Evolutionary conservation across 2,113 vertebrate species (phyloP), one percentile per base, ranked within the genome.

Genomic region (Psilopogon haemacephalus): DNA sequence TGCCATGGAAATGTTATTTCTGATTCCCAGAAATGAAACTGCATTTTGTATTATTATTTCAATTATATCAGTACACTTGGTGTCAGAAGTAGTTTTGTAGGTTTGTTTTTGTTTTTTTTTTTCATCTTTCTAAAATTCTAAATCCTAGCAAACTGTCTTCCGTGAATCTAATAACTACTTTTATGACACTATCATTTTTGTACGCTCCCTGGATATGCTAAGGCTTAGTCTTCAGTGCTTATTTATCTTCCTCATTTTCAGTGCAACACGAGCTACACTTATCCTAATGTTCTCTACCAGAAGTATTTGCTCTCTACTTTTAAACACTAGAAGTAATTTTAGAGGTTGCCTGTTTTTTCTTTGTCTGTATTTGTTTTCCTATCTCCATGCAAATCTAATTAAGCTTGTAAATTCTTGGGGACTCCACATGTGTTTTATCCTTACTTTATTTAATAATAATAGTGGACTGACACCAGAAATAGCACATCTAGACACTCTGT

Each of bases 371-470:
- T 94, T 86, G 67, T 81, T 93, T 89, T 75, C n/a, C 6, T 28
- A 38, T 74, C 68, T 84, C 70, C 40, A 58, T 40, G 48, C 7
- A 88, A 77, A 88, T 84, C 33, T 84, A 81, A 82, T 92, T 78
- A 78, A 69, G 16, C 33, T 75, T 80, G 11, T 78, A 88, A 92
- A 86, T 60, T 44, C 30, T 75, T 86, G 35, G 88, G 35, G 38
- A 81, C 14, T 74, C 65, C 15, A 26, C 58, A 27, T 40, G 80
- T 90, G 75, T 69, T 95, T 93, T 88, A 91, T 68, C 18, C 5
- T 67, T 90, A 86, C 90, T 89, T 88, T 92, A 56, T 93, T 91
- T 84, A 90, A 88, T 74, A 81, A 67, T 48, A 85, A 79, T 64
- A 73, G 74, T 52, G 44, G 74, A 30, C 38, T 55, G n/a, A 56